These are phyloP conservation scores for Nixonia krombeini DNA, from an alignment of 1,140 invertebrate genomes.

Conservation along the genomic window DNA sequence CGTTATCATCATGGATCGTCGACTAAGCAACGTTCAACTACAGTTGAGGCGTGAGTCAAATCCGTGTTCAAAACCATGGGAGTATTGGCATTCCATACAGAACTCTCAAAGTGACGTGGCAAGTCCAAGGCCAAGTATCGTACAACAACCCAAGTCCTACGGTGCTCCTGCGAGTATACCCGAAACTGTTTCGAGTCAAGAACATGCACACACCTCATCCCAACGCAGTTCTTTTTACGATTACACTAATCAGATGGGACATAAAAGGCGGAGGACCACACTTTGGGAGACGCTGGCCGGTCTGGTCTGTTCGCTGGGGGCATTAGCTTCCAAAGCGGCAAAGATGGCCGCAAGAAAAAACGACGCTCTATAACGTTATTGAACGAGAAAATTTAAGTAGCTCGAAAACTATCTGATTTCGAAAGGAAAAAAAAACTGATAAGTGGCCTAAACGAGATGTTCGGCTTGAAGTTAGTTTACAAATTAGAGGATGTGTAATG, in stretches of 20 bases:
- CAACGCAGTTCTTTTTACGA: slow-evolving; percentile 34
- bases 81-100: slow-evolving; percentile 20
- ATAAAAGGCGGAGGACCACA: slow-evolving; percentile 55
- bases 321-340: slow-evolving; percentile 65
- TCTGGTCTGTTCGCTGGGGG: slow-evolving; percentile 69
- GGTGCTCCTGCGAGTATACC: slow-evolving; percentile 11
- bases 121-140: slow-evolving; percentile 38
- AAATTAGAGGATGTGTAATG: no score
- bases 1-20: slow-evolving; percentile 61
- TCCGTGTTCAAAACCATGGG: slow-evolving; percentile 5
- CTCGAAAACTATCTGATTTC: no score
- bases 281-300: slow-evolving; percentile 68
- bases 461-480: background rate
- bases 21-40: slow-evolving; percentile 61
- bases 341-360: slow-evolving; percentile 62
- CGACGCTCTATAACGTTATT: slow-evolving; percentile 60
- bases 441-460: background rate
- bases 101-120: slow-evolving; percentile 20
- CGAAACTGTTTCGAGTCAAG: slow-evolving; percentile 5
- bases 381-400: background rate
- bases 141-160: slow-evolving; percentile 54
- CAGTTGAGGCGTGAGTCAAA: slow-evolving; percentile 14
- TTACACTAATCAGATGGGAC: slow-evolving; percentile 40
- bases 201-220: background rate
- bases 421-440: background rate